phyloP scores from a whole-genome alignment of 2,113 vertebrate species.

The Protobothrops flavoviridis region DNA sequence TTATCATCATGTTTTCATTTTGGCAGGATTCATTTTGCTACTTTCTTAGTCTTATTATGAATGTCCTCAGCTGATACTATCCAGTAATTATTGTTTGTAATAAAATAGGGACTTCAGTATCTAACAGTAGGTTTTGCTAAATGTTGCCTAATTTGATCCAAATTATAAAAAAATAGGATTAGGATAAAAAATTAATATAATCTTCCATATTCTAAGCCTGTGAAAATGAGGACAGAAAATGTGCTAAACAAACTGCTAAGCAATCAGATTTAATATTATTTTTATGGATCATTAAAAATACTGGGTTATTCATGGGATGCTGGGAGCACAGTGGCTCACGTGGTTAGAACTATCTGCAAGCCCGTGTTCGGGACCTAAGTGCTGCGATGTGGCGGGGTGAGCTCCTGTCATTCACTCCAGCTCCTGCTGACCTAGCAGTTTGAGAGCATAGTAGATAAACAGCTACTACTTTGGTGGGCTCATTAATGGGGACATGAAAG shows the following conservation, averaged over 20 bases:
- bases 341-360: background rate
- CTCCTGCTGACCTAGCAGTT: background rate
- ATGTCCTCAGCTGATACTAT: background rate
- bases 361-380: background rate
- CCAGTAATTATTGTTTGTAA: background rate
- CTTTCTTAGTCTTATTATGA: background rate
- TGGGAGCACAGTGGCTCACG: background rate
- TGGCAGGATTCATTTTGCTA: background rate
- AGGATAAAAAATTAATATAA: background rate
- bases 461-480: background rate
- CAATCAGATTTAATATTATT: background rate
- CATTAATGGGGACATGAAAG: background rate
- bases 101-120: background rate
- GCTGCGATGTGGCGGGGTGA: background rate
- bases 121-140: background rate
- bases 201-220: background rate
- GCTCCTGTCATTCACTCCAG: background rate
- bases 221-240: background rate
- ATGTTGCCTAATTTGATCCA: background rate
- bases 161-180: background rate
- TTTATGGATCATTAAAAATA: background rate
- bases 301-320: background rate
- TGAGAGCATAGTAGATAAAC: background rate
- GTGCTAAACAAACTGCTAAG: background rate
- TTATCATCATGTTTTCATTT: background rate